These are phyloP conservation scores for Lamprologus sp. DNA, from an alignment of 2,113 vertebrate species.

Conservation along the genomic window DNA sequence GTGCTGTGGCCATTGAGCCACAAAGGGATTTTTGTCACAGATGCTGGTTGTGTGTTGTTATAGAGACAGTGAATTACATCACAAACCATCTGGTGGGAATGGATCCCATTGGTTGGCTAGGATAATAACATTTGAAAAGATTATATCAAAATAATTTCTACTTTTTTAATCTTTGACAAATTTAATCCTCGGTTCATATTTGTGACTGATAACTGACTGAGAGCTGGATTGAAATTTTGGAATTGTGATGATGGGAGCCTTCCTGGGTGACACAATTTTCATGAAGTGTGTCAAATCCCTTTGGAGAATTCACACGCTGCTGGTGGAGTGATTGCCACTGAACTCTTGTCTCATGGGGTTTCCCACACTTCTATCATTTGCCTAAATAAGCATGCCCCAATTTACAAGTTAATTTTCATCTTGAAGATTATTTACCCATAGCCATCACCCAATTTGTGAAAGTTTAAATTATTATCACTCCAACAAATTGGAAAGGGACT, in stretches of 20 bases:
- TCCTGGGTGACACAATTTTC: background rate
- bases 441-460: background rate
- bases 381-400: background rate
- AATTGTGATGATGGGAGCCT: background rate
- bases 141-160: background rate
- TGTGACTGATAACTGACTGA: background rate
- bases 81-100: slow-evolving; percentile 32
- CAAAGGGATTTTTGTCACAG: slow-evolving; percentile 40
- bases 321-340: background rate
- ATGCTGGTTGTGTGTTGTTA: background rate
- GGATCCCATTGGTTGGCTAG: background rate
- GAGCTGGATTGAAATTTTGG: background rate
- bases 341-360: background rate
- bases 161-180: background rate
- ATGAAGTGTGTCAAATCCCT: background rate
- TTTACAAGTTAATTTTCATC: background rate
- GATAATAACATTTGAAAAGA: background rate
- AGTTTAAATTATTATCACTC: background rate
- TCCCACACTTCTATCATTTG: background rate
- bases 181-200: background rate
- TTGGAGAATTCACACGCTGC: background rate
- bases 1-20: background rate
- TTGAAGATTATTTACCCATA: background rate
- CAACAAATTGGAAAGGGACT: background rate
- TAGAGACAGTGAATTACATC: background rate